Base-by-base conservation (phyloP, 2,113 vertebrate genomes). In the Elephas maximus region DNA sequence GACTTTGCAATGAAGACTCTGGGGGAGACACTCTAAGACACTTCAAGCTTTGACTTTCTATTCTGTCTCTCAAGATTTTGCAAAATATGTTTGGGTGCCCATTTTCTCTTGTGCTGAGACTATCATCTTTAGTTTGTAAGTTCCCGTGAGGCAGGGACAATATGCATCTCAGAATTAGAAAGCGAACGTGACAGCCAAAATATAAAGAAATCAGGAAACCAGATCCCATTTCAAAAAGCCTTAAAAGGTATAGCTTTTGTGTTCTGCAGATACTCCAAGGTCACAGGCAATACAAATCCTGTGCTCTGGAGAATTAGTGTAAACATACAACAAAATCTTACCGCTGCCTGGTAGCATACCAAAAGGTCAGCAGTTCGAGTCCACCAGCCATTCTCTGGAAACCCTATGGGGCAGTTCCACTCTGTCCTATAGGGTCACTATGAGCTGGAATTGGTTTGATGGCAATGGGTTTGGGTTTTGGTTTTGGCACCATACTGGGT, bases 141-240 rank as follows among this genome's bases (percentile, higher is more conserved):
- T 90, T 96, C 79, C 77, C 79, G 11, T 83, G 37, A 63, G 26
- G 11, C 51, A 91, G 53, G 48, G 67, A 69, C 23, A 90, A 33
- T 48, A 76, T 83, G 41, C 15, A 69, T n/a, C 57, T 83, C 63
- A 93, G 53, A 93, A 71, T 63, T 74, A 90, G 74, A 91, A 90
- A 97, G 83, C 48, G 94, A 89, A 83, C 57, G 8, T 69, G 44
- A 86, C 11, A 74, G 67, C 51, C 65, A 97, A 88, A 92, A 60
- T 86, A 93, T 0, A 91, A 88, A 88, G 67, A 76, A 71, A 85
- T 73, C 73, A 94, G 92, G 89, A 95, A 69, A 73, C 12, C 53
- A 94, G 33, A 83, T 91, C 95, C 71, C 57, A 23, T 24, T 65
- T 97, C 48, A 62, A 79, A 96, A 87, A 53, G 0, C 69, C n/a